A percentile compares a stretch with the other conserved stretches of the same genome.
These are phyloP conservation scores for Stenotaenia linearis DNA, from an alignment of 2,888 invertebrate genomes.

Conservation along the genomic window DNA sequence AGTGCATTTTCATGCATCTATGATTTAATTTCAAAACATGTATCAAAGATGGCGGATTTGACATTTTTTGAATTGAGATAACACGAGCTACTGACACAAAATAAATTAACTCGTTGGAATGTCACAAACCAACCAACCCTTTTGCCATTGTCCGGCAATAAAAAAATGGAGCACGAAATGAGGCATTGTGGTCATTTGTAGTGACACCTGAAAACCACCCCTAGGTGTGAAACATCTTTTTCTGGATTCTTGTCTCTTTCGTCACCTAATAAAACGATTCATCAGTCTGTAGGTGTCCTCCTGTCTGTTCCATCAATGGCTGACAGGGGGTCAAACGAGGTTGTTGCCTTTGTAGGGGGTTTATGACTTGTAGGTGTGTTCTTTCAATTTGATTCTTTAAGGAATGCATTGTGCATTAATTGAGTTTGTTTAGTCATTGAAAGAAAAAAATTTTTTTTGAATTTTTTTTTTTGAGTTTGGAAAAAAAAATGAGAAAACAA, in stretches of 20 bases:
- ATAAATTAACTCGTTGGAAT: not conserved
- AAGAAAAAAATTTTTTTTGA: not conserved
- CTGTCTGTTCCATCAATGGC: not conserved
- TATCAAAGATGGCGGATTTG: not conserved
- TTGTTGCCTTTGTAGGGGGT: constrained; percentile 14
- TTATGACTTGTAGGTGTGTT: constrained; percentile 7
- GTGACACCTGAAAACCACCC: not conserved
- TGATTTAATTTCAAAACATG: constrained; percentile 24
- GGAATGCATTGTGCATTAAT: no score
- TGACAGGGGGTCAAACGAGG: constrained; percentile 10
- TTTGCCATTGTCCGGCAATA: not conserved
- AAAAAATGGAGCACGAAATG: not conserved
- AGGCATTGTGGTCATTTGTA: not conserved
- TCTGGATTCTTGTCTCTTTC: not conserved
- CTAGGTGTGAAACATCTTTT: constrained; percentile 1
- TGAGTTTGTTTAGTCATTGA: not conserved
- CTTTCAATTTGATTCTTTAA: not conserved
- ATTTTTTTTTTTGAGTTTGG: not conserved
- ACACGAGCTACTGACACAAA: not conserved
- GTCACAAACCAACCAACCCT: not conserved
- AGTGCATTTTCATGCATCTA: constrained; percentile 21
- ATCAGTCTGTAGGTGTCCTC: not conserved
- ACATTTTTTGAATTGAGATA: not conserved
- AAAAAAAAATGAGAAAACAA: not conserved
- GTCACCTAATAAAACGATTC: constrained; percentile 20